phyloP scores from a whole-genome alignment of 2,888 invertebrate genomes.

The Dryobota labecula region DNA sequence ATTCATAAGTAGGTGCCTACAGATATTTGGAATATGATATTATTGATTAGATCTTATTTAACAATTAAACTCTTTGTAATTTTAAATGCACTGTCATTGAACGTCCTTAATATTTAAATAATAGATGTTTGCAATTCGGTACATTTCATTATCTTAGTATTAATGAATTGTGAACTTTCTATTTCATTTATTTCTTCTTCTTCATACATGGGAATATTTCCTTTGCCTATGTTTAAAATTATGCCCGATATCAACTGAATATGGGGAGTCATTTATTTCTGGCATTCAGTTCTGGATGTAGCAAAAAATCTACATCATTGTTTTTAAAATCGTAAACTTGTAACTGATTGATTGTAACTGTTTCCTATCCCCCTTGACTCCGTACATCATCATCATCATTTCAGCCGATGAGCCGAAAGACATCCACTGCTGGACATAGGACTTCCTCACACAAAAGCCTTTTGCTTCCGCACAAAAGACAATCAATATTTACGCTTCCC shows the following conservation, averaged over 20 bases:
- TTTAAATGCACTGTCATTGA: conserved; percentile 35
- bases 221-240: not conserved
- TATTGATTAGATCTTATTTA: conserved; percentile 10
- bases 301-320: not conserved
- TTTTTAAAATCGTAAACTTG: not conserved
- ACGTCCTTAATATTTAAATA: not conserved
- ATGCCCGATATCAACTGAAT: not conserved
- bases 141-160: conserved; percentile 14
- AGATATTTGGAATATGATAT: conserved; percentile 3
- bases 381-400: conserved; percentile 2
- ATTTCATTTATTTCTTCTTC: conserved; percentile 8
- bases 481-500: conserved; percentile 34
- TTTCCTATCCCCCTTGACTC: not conserved
- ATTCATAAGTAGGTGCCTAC: not conserved
- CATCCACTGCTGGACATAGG: no score
- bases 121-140: conserved; percentile 10
- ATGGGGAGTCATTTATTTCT: not conserved
- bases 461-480: conserved; percentile 17
- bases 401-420: no score
- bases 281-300: not conserved
- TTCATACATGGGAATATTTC: not conserved
- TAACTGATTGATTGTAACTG: not conserved
- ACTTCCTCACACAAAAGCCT: no score
- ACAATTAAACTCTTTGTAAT: conserved; percentile 16
- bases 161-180: conserved; percentile 2